A percentile compares a stretch with the other conserved stretches of the same genome.
phyloP scores from a whole-genome alignment of 2,888 invertebrate genomes.

The Thysanoteuthis rhombus region DNA sequence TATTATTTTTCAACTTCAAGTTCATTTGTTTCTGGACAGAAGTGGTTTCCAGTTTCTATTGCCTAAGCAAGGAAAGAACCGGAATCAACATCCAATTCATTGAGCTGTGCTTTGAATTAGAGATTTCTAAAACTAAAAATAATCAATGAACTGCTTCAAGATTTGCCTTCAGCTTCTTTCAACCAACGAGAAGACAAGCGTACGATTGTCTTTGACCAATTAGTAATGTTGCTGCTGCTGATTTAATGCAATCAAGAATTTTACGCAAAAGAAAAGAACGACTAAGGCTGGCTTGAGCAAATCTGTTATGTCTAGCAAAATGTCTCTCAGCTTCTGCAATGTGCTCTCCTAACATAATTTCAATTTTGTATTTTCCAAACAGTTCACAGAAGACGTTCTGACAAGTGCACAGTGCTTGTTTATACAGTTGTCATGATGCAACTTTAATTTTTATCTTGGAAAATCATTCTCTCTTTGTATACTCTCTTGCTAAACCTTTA shows the following conservation, averaged over 20 bases:
- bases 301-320: background rate
- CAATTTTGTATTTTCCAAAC: background rate
- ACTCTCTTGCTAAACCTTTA: too few relatives aligned
- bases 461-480: too few relatives aligned
- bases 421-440: too few relatives aligned
- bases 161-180: slow-evolving; percentile 12
- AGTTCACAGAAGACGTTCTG: background rate
- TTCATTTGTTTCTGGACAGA: background rate
- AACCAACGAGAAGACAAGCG: background rate
- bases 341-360: background rate
- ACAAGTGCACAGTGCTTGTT: too few relatives aligned
- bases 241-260: background rate
- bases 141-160: background rate
- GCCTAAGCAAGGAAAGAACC: background rate
- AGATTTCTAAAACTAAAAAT: background rate
- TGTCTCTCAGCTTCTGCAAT: background rate
- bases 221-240: background rate
- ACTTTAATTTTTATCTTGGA: too few relatives aligned
- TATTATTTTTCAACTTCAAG: too few relatives aligned
- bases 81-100: background rate
- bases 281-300: background rate
- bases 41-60: background rate
- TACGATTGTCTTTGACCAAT: background rate
- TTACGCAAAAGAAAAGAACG: background rate
- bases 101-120: background rate